A percentile compares a stretch with the other conserved stretches of the same genome.
These are phyloP conservation scores for Rhinoderma darwinii DNA, from an alignment of 2,113 vertebrate genomes.

Conservation along the genomic window DNA sequence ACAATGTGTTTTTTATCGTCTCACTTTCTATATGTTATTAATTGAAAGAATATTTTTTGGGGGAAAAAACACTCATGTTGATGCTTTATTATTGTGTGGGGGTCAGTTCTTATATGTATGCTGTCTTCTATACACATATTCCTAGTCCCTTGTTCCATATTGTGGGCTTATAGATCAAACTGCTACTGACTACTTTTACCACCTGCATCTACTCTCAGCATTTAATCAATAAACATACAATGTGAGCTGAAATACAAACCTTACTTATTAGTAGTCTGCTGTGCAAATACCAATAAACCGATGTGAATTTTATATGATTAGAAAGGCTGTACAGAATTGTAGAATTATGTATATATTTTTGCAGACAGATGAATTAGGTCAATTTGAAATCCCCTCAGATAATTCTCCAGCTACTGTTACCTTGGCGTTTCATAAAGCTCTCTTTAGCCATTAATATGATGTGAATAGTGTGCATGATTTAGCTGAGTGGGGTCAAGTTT, in stretches of 20 bases:
- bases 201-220: neutral
- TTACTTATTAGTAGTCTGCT: neutral
- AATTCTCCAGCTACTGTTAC: constrained; percentile 27
- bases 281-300: neutral
- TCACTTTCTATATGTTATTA: no score
- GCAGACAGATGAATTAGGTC: constrained; percentile 36
- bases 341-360: neutral
- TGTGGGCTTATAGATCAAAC: neutral
- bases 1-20: no score
- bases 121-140: neutral
- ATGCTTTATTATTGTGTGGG: no score
- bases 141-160: neutral
- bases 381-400: constrained; percentile 21
- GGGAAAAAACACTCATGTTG: no score
- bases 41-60: no score
- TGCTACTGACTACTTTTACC: neutral
- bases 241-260: neutral
- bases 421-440: constrained; percentile 24
- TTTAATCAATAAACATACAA: neutral
- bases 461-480: constrained; percentile 44
- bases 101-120: no score
- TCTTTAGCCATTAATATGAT: constrained; percentile 39
- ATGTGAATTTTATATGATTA: neutral
- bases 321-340: neutral
- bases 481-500: constrained; percentile 41